Percentiles rank a stretch among this genome's conserved stretches.
phyloP scores from a whole-genome alignment of 2,113 vertebrate genomes.

The Asarcornis scutulata region DNA sequence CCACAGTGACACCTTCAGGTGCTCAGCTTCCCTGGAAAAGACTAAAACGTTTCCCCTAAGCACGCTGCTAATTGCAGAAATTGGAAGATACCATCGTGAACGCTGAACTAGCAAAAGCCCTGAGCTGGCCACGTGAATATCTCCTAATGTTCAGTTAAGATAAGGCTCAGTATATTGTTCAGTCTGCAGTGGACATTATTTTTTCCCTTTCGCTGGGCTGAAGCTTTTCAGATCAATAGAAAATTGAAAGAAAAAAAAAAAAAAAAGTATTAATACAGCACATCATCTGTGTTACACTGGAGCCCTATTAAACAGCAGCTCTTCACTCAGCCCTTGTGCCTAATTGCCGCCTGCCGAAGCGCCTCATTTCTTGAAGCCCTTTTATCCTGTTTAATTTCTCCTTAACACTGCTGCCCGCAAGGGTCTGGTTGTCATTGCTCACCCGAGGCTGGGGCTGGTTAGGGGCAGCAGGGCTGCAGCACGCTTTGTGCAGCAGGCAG shows the following conservation, averaged over 20 bases:
- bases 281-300: neutral
- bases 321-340: neutral
- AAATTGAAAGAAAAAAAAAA: neutral
- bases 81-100: conserved; percentile 31
- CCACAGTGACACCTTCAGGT: neutral
- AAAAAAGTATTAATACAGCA: neutral
- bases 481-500: accelerated
- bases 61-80: conserved; percentile 26
- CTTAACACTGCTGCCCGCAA: neutral
- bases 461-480: neutral
- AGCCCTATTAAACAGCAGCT: conserved; percentile 1
- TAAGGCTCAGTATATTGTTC: conserved; percentile 39
- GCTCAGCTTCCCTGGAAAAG: neutral
- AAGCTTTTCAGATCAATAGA: conserved; percentile 46
- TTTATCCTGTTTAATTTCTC: neutral
- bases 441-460: accelerated
- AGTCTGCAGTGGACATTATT: neutral
- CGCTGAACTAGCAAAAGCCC: conserved; percentile 58
- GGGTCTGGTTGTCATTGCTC: neutral
- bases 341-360: neutral
- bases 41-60: neutral
- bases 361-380: neutral
- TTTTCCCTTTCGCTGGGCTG: neutral
- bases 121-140: neutral
- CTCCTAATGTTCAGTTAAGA: conserved; percentile 64